Percentiles rank a stretch among this genome's conserved stretches.
phyloP scores from a whole-genome alignment of 2,113 vertebrate genomes.

The Solea senegalensis region DNA sequence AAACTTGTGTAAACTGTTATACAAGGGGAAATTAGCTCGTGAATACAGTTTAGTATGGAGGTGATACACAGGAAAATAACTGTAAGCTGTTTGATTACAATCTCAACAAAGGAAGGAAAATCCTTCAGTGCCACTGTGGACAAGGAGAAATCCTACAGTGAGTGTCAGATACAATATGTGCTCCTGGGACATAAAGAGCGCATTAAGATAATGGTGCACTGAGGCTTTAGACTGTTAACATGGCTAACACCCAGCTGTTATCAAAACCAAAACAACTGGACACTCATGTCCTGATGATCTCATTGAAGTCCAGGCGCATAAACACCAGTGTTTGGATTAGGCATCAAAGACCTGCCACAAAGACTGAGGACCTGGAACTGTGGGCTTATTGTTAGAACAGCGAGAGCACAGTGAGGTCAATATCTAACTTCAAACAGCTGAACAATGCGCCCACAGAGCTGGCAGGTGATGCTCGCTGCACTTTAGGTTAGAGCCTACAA shows the following conservation, averaged over 20 bases:
- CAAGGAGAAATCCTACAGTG: constrained; percentile 4
- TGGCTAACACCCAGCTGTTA: constrained; percentile 51
- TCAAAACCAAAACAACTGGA: constrained; percentile 70
- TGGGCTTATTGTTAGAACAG: constrained; percentile 61
- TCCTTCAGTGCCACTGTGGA: background rate
- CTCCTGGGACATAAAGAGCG: constrained; percentile 8
- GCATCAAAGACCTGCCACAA: constrained; percentile 70
- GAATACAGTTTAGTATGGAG: background rate
- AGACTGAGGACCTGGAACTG: constrained; percentile 68
- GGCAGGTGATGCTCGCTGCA: constrained; percentile 46
- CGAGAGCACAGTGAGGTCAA: constrained; percentile 66
- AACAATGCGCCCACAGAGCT: constrained; percentile 49
- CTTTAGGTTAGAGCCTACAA: constrained; percentile 20
- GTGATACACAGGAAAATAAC: constrained; percentile 5
- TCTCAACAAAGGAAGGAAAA: constrained; percentile 26
- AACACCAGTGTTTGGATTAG: constrained; percentile 64
- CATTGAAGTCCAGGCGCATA: constrained; percentile 52
- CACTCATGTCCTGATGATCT: constrained; percentile 53
- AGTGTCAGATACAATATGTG: background rate
- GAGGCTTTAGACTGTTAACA: constrained; percentile 21
- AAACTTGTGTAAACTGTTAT: constrained; percentile 12
- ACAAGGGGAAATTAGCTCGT: background rate
- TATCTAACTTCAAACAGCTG: constrained; percentile 63
- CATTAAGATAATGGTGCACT: constrained; percentile 14
- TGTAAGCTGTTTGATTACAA: constrained; percentile 4